A percentile compares a stretch with the other conserved stretches of the same genome.
Conservation (phyloP, 2,888 invertebrate species). For the Acanthococcus lagerstroemiae region DNA sequence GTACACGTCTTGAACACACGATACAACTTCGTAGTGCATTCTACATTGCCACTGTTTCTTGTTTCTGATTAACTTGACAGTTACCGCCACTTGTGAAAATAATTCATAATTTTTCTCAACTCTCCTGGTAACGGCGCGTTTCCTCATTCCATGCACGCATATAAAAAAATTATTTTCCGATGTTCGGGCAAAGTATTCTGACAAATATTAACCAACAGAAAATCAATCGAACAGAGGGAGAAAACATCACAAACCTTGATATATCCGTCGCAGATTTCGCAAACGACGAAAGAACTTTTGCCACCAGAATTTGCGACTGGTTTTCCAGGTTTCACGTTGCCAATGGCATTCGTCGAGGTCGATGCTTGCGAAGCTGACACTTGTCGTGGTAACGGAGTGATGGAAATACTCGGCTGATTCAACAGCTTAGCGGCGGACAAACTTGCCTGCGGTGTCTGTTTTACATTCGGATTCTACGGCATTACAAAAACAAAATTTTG, state of each 20-base stretch:
- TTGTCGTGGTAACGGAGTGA: slow-evolving; percentile 73
- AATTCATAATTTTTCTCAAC: no score
- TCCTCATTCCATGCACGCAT: no score
- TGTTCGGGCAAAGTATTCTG: no score
- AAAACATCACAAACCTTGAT: slow-evolving; percentile 53
- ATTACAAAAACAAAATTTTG: no score
- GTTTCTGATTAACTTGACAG: no score
- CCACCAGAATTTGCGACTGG: slow-evolving; percentile 43
- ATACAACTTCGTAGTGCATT: no score
- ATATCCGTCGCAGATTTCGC: slow-evolving; percentile 94
- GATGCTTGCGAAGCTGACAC: slow-evolving; percentile 45
- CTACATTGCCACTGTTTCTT: no score
- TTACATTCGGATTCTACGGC: slow-evolving; percentile 27
- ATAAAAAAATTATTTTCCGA: no score
- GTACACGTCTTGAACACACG: no score
- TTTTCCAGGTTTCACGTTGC: slow-evolving; percentile 37
- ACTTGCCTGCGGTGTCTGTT: slow-evolving; percentile 10
- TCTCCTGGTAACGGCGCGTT: no score
- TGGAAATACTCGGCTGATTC: slow-evolving; percentile 80
- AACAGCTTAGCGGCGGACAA: slow-evolving; percentile 44
- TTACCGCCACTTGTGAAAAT: no score
- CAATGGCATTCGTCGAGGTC: slow-evolving; percentile 13
- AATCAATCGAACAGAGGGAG: background rate
- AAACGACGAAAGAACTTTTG: slow-evolving; percentile 80
- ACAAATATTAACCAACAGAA: no score